A percentile compares a stretch with the other conserved stretches of the same genome.
Evolutionary conservation across 2,797 vertebrate species (phyloP).

Genomic region (Enteromius fasciolatus): DNA sequence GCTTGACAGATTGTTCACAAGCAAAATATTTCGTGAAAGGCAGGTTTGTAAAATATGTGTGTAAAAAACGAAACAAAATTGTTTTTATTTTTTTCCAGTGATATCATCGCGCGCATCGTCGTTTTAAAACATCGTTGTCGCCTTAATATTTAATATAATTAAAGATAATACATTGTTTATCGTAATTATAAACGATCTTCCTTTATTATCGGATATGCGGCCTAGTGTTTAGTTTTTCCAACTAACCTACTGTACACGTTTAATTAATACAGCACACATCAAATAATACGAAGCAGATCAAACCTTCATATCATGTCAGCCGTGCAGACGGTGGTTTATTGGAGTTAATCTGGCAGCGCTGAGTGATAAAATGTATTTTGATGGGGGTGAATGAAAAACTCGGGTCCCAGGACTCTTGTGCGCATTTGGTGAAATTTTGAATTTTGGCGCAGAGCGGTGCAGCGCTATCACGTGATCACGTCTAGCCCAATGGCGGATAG

Average conservation of each 20-base stretch:
- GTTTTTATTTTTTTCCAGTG: neutral
- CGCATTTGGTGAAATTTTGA: constrained; percentile 78
- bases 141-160: neutral
- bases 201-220: constrained; percentile 27
- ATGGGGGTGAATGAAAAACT: neutral
- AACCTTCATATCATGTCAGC: constrained; percentile 78
- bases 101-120: neutral
- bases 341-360: neutral
- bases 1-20: neutral
- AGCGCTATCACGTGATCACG: constrained; percentile 73
- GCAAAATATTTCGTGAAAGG: neutral
- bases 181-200: neutral
- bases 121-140: neutral
- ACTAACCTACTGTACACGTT: neutral
- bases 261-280: neutral
- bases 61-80: neutral
- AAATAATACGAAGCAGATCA: constrained; percentile 51
- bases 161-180: neutral
- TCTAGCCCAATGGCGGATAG: constrained; percentile 64
- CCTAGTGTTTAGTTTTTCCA: constrained; percentile 5
- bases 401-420: neutral
- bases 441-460: constrained; percentile 85
- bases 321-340: constrained; percentile 48
- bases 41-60: neutral
- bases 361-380: neutral